These are phyloP conservation scores for Steinernema carpocapsae DNA, from an alignment of 2,888 invertebrate species.

Conservation along the genomic window DNA sequence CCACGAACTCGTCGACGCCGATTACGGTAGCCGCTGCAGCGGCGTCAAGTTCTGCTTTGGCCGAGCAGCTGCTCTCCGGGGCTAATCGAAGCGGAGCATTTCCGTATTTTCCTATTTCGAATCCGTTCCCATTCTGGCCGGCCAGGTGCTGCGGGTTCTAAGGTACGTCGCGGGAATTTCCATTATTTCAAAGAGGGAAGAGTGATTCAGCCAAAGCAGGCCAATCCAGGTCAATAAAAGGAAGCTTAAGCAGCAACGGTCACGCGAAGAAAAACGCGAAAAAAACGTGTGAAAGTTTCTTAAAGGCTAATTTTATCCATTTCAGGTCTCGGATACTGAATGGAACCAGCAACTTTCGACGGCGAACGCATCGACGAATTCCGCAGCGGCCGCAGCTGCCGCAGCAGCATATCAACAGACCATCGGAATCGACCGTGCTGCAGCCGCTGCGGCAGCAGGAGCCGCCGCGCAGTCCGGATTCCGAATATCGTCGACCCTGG, in stretches of 20 bases:
- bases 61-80: background rate
- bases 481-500: background rate
- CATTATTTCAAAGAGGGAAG: no score
- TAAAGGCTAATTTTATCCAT: background rate
- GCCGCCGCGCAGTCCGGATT: background rate
- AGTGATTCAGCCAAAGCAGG: no score
- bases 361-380: background rate
- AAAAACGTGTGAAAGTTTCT: no score
- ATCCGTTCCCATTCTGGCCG: conserved; percentile 21
- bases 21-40: background rate
- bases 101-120: conserved; percentile 10
- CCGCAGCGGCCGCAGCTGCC: background rate
- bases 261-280: no score
- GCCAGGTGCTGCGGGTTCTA: background rate
- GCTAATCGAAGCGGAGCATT: background rate
- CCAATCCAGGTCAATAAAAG: no score
- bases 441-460: background rate
- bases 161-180: no score
- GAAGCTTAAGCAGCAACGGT: no score
- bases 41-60: background rate
- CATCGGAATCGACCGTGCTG: background rate
- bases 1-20: no score
- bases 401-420: background rate
- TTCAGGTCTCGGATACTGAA: background rate
- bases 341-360: background rate